Evolutionary conservation across 2,113 vertebrate species (phyloP), one percentile per base, ranked within the genome.

Genomic region (Poeciliopsis retropinna): DNA sequence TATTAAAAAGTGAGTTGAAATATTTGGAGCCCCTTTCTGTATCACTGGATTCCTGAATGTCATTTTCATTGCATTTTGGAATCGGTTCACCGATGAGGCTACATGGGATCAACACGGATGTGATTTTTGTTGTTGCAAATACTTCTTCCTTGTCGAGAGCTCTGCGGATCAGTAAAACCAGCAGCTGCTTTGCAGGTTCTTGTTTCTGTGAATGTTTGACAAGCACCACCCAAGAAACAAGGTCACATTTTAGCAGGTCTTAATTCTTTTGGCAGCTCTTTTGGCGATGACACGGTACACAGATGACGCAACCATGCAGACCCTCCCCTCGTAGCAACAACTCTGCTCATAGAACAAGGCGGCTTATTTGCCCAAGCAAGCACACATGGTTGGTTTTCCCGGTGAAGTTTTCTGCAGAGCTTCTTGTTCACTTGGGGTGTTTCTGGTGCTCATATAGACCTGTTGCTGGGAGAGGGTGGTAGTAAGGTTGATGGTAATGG

Each of bases 401-500:
- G 44, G 66, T 64, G 62, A 72, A 61, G 82, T 85, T 92, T 92
- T 90, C 88, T 76, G 83, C 79, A 79, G 78, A 73, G 62, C 80
- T 88, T 82, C 86, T 89, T 91, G 88, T 93, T 92, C 88, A 91
- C 78, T 82, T 70, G 90, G 70, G 84, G 86, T 92, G 92, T 91
- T 90, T 91, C 88, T 87, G 80, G 81, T 84, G 82, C 81, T 82
- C 81, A 74, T 60, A 74, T 54, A 60, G 60, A 85, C 85, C n/a
- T 41, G 57, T 32, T 84, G 83, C 78, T 82, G 75, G 81, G 74
- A 78, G 80, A 80, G 72, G 81, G 85, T 77, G 81, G 78, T 2
- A 62, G 51, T 69, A 67, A 57, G 76, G 74, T 75, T 79, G 89
- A 84, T 70, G 72, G 86, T 81, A 70, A 71, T 51, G 60, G 80